phyloP scores from a whole-genome alignment of 2,888 invertebrate species.

The Melipona bicolor region DNA sequence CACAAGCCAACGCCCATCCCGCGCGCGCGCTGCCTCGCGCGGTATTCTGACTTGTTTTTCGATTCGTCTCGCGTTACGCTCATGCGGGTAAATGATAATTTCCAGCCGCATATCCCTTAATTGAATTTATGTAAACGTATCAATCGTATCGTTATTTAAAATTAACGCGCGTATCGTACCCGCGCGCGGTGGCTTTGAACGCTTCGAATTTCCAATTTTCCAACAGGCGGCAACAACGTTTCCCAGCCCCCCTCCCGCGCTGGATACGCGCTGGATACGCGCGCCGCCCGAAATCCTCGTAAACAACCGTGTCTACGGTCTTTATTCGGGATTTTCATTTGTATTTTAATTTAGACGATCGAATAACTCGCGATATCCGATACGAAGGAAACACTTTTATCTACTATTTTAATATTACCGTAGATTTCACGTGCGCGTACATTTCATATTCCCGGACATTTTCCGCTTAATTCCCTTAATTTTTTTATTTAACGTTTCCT shows the following conservation, averaged over 20 bases:
- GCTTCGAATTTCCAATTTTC: conserved; percentile 28
- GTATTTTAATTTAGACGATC: conserved; percentile 4
- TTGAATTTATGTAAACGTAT: conserved; percentile 60
- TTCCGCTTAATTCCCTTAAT: not conserved
- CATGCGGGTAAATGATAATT: conserved; percentile 47
- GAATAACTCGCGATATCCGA: not conserved
- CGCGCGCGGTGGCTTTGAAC: conserved; percentile 14
- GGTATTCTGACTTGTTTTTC: conserved; percentile 35
- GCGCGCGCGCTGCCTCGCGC: too few species aligned
- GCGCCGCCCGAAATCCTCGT: not conserved
- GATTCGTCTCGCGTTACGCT: conserved; percentile 47
- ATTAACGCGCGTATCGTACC: conserved; percentile 35
- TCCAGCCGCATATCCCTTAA: conserved; percentile 50
- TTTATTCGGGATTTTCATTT: not conserved
- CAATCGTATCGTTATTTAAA: conserved; percentile 53
- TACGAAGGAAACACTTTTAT: not conserved
- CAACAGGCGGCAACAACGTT: not conserved
- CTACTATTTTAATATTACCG: not conserved
- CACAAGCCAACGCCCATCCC: not conserved
- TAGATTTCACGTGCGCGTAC: not conserved
- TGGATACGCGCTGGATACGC: not conserved
- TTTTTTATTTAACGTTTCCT: too few species aligned
- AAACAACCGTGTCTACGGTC: not conserved
- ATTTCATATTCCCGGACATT: not conserved
- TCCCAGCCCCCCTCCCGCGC: not conserved